A percentile compares a stretch with the other conserved stretches of the same genome.
Evolutionary conservation across 2,113 vertebrate species (phyloP).

Genomic region (Colius striatus): DNA sequence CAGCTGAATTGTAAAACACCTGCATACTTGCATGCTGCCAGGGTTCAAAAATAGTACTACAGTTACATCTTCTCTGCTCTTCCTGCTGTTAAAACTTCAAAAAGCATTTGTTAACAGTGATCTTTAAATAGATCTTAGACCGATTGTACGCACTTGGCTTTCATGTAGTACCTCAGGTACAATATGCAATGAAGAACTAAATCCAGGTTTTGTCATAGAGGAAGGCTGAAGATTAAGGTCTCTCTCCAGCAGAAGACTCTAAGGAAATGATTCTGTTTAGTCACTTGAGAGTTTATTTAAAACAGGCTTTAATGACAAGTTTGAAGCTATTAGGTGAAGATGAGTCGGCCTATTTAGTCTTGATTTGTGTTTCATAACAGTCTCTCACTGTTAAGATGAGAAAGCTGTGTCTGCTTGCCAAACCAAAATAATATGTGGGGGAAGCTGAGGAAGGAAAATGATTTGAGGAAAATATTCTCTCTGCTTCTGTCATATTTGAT

Average conservation of each 20-base stretch:
- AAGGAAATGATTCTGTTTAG: neutral
- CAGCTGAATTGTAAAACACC: neutral
- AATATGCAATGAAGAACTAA: neutral
- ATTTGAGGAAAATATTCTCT: neutral
- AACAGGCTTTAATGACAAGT: conserved; percentile 1
- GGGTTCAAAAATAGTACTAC: neutral
- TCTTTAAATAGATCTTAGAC: neutral
- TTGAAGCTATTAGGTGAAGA: conserved; percentile 25
- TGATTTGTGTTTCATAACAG: conserved; percentile 30
- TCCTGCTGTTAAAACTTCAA: neutral
- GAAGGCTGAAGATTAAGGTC: neutral
- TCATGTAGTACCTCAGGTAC: rapidly evolving
- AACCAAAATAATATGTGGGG: neutral
- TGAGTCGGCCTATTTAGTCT: conserved; percentile 41
- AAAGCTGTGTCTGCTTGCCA: neutral
- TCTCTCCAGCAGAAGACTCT: neutral
- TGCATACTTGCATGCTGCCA: neutral
- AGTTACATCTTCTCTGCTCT: too few species aligned
- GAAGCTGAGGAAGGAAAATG: neutral
- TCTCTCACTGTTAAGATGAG: neutral
- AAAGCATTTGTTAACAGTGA: neutral
- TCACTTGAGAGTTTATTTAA: conserved; percentile 29
- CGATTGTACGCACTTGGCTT: neutral
- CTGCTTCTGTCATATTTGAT: neutral
- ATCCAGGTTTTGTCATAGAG: neutral